A percentile compares a stretch with the other conserved stretches of the same genome.
Conservation (phyloP, 2,113 vertebrate genomes). For the Perccottus glenii region DNA sequence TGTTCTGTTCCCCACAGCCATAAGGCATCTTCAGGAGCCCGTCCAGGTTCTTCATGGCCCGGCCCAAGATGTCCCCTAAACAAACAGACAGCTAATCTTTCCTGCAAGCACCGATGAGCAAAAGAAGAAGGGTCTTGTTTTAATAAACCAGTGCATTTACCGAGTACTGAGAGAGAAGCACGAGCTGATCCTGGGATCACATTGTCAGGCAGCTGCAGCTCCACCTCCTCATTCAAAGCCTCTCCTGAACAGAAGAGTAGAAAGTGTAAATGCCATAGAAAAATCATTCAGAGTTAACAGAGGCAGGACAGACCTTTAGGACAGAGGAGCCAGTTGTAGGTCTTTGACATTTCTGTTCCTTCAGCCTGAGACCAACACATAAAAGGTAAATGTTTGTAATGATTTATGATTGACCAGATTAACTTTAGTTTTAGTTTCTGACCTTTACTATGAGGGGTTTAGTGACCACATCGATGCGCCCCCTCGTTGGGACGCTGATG, state of each 20-base stretch:
- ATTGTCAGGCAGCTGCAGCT: constrained; percentile 53
- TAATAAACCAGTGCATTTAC: constrained; percentile 43
- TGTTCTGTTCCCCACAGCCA: constrained; percentile 91
- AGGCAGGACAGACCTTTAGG: constrained; percentile 59
- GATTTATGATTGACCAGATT: neutral
- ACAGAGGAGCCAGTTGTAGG: constrained; percentile 63
- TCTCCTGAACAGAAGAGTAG: constrained; percentile 41
- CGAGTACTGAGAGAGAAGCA: constrained; percentile 63
- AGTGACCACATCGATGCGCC: constrained; percentile 80
- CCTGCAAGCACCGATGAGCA: no score
- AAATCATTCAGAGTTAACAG: neutral
- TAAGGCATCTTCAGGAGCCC: constrained; percentile 86
- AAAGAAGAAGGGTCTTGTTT: no score
- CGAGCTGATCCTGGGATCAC: constrained; percentile 66
- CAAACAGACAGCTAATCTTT: neutral
- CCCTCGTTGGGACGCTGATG: constrained; percentile 77
- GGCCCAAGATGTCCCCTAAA: constrained; percentile 86
- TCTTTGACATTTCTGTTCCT: constrained; percentile 55
- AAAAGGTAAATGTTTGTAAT: neutral
- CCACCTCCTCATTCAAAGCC: constrained; percentile 48
- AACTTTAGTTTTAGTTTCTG: neutral
- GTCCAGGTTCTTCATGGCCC: constrained; percentile 82
- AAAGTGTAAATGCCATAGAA: no score
- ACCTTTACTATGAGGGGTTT: constrained; percentile 84
- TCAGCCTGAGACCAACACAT: constrained; percentile 55